phyloP scores from a whole-genome alignment of 2,888 invertebrate genomes.

The Hofmannophila pseudospretella region DNA sequence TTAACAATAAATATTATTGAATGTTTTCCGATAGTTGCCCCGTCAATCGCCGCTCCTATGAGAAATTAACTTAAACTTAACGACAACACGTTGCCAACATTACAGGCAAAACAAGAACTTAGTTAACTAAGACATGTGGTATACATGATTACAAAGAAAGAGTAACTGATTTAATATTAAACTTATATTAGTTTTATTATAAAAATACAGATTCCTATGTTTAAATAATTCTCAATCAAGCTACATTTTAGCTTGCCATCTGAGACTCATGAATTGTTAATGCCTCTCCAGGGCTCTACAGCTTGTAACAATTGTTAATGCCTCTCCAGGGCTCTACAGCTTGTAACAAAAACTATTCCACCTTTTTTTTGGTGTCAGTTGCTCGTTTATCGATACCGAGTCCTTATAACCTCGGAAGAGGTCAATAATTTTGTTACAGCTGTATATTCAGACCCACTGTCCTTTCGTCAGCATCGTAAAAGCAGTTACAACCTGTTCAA shows the following conservation, averaged over 20 bases:
- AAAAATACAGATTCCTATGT: conserved; percentile 74
- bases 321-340: conserved; percentile 62
- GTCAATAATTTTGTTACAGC: background rate
- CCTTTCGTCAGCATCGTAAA: too few species aligned
- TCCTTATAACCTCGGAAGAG: too few species aligned
- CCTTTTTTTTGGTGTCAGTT: too few species aligned
- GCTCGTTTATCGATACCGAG: too few species aligned
- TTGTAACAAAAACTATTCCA: too few species aligned
- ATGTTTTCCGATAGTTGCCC: conserved; percentile 13
- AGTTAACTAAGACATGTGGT: conserved; percentile 31
- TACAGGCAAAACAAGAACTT: conserved; percentile 41
- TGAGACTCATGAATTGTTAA: conserved; percentile 59
- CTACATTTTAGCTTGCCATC: conserved; percentile 68
- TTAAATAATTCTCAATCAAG: conserved; percentile 63
- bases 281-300: conserved; percentile 64
- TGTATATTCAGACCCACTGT: background rate
- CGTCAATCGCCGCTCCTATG: conserved; percentile 18
- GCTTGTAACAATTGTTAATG: conserved; percentile 46
- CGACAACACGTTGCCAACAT: conserved; percentile 52
- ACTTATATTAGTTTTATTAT: conserved; percentile 63
- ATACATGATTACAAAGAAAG: conserved; percentile 41
- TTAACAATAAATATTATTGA: too few species aligned
- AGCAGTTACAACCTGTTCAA: too few species aligned
- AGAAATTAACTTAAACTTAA: conserved; percentile 45
- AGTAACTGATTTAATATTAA: conserved; percentile 41